Conservation (phyloP, 1,140 invertebrate genomes). For the Rhizoglyphus robini region DNA sequence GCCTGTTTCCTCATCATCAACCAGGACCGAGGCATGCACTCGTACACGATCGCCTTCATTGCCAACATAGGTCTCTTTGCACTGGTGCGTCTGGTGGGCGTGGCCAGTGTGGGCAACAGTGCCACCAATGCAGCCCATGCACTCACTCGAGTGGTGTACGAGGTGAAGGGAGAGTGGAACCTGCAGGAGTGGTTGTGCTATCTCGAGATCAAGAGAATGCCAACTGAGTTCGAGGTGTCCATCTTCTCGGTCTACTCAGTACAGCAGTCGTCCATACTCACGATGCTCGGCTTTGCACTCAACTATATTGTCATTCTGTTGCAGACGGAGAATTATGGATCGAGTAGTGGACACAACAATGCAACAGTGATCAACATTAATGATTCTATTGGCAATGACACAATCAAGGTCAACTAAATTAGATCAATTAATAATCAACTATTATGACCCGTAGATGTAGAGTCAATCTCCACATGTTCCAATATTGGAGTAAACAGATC, state of each 20-base stretch:
- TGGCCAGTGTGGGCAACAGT: not conserved
- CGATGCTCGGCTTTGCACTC: slow-evolving; percentile 8
- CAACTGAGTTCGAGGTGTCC: not conserved
- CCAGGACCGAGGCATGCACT: not conserved
- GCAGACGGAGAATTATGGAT: slow-evolving; percentile 11
- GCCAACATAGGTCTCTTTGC: not conserved
- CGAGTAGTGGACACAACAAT: not conserved
- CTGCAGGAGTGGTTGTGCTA: slow-evolving; percentile 4
- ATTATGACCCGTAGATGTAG: too few species aligned
- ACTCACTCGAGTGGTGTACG: not conserved
- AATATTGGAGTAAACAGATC: too few species aligned
- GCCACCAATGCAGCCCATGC: not conserved
- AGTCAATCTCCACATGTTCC: too few species aligned
- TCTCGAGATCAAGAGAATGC: slow-evolving; percentile 2
- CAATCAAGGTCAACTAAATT: not conserved
- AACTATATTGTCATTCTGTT: slow-evolving; percentile 7
- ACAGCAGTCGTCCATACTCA: slow-evolving; percentile 8
- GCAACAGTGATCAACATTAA: not conserved
- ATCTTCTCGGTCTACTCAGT: slow-evolving; percentile 1
- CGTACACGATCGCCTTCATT: not conserved
- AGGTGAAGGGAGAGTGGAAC: not conserved
- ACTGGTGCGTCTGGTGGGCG: not conserved
- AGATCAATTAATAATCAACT: not conserved
- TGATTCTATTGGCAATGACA: too few species aligned
- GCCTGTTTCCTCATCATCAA: slow-evolving; percentile 6